Conservation (phyloP, 1,140 invertebrate genomes). For the Drosophila tani region DNA sequence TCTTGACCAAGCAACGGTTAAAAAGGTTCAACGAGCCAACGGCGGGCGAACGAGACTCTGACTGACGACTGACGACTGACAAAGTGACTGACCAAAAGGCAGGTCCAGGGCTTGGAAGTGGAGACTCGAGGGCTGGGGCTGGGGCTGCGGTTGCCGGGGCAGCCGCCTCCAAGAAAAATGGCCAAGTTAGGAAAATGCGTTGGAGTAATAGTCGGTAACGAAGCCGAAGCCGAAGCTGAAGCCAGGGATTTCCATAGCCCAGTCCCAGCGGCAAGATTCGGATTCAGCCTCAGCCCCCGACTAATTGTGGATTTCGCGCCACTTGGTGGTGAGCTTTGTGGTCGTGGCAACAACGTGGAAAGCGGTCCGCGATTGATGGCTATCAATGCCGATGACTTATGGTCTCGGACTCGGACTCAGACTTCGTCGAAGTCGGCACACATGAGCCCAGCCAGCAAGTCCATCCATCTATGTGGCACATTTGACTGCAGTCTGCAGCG, state of each 20-base stretch:
- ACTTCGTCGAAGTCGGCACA: conserved; percentile 31
- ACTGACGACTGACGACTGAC: conserved; percentile 55
- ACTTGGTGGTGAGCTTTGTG: conserved; percentile 42
- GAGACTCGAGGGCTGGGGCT: background rate
- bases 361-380: conserved; percentile 78
- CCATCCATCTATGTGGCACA: conserved; percentile 74
- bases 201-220: conserved; percentile 72
- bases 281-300: conserved; percentile 60
- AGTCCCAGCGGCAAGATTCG: conserved; percentile 40
- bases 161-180: conserved; percentile 76
- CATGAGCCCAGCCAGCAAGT: conserved; percentile 35
- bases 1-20: conserved; percentile 84
- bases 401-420: conserved; percentile 16
- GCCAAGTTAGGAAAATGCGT: conserved; percentile 80
- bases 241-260: conserved; percentile 65
- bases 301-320: conserved; percentile 81
- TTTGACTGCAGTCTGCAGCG: conserved; percentile 58
- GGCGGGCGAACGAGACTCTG: conserved; percentile 30
- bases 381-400: conserved; percentile 83
- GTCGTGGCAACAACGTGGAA: conserved; percentile 56
- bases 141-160: conserved; percentile 56
- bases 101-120: conserved; percentile 23
- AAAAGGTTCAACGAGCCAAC: conserved; percentile 81
- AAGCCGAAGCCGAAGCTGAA: conserved; percentile 18
- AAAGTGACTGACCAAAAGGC: conserved; percentile 65